phyloP scores from a whole-genome alignment of 2,113 vertebrate species.

The Colius striatus region DNA sequence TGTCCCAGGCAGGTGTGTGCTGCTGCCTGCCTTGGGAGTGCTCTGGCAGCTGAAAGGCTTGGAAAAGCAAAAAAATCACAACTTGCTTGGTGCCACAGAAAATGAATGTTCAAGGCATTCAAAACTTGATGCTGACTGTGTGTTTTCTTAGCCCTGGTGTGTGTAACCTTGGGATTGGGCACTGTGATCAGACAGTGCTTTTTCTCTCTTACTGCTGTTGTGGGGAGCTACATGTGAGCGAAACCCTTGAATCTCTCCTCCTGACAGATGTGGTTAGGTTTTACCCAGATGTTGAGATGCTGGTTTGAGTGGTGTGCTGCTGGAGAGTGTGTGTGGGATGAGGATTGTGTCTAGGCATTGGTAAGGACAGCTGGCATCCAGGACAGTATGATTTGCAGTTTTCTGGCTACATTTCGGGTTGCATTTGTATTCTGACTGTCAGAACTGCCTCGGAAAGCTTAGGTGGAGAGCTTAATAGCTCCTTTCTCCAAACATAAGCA shows the following conservation, averaged over 20 bases:
- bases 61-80: neutral
- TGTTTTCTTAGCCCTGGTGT: neutral
- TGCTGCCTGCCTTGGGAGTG: slow-evolving; percentile 27
- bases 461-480: neutral
- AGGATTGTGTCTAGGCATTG: neutral
- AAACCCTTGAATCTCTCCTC: neutral
- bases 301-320: neutral
- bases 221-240: neutral
- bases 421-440: neutral
- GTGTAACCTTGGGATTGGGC: neutral
- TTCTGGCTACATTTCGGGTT: neutral
- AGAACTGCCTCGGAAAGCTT: neutral
- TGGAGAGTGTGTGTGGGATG: neutral
- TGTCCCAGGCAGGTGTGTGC: slow-evolving; percentile 39
- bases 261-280: neutral
- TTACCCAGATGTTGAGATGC: neutral
- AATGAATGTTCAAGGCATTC: neutral
- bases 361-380: neutral
- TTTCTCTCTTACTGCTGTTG: neutral
- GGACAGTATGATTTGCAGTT: neutral
- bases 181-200: neutral
- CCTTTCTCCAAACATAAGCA: neutral
- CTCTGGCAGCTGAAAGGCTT: slow-evolving; percentile 27
- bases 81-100: neutral
- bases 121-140: neutral